Base-by-base conservation (phyloP, 1,140 invertebrate species). In the Drosophila sechellia region DNA sequence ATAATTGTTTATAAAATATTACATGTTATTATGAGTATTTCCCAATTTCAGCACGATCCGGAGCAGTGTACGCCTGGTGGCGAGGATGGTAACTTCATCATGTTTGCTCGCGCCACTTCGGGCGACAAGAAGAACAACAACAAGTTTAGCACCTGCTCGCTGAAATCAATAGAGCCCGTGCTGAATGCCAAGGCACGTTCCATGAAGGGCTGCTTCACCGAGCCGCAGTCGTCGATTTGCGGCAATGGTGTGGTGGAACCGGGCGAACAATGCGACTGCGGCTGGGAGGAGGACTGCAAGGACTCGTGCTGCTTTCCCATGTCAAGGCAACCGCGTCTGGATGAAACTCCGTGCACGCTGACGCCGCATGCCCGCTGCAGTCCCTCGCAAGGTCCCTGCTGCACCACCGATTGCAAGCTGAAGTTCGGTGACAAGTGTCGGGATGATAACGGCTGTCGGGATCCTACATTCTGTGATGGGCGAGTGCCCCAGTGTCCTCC, bases 191-290 rank as follows among this genome's bases (percentile, higher is more conserved):
- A 98, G 93, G 98, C 97, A 5, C 94, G 97, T 40, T 97, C 96
- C 48, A 93, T 95, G 48, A 97, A 97, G 92, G 98, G 98, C 46
- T 99, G 98, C 92, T 98, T 99, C 85, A 97, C 96, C 68, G 97
- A 98, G 92, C 97, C 97, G 2, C 96, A 98, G 94, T 94, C 94
- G 39, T 96, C 97, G 3, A 96, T 98, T 83, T 99, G 99, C 93
- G 98, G 99, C 10, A 99, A 99, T 92, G 97, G 98, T 20, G 98
- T 99, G 4, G 97, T 98, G 4, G 98, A 99, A 92, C 95, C 95
- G 17, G 98, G 96, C 4, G 98, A 99, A 93, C 96, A 99, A 90
- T 99, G 98, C 92, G 99, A 99, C 93, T 99, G 98, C 93, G 99
- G 99, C 25, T 99, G 98, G 96, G 97, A 98, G 83, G 96, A 97